Base-by-base conservation (phyloP, 2,888 invertebrate genomes). In the Macrophya alboannulata region DNA sequence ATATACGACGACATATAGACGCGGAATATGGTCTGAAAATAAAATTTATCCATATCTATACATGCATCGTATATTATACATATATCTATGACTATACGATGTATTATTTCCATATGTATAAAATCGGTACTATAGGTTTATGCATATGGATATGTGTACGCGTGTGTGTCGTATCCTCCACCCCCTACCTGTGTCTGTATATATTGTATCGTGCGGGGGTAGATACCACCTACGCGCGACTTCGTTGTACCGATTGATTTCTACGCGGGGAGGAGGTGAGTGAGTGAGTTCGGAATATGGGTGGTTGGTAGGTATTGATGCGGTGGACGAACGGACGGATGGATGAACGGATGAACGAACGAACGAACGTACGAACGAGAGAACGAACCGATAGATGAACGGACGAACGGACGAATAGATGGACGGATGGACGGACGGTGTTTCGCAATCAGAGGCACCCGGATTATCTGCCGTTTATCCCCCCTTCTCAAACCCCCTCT, bases 391-490 rank as follows among this genome's bases (percentile, higher is more conserved):
- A 74, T 45, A 17, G n/a, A 51, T 5, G 51, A n/a, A 55, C 55
- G 55, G 55, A 55, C 55, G 17, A 15, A 17, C 31, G 48, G 76
- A 77, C 76, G 51, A 45, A 74, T 25, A 43, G 72, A 4, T 45
- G 72, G 45, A 74, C 72, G 71, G 37, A 72, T 48, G 59, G 79
- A 79, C 59, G 59, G 79, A 79, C 62, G 81, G 81, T 81, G 81
- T 81, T 81, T 81, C 81, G 81, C 81, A 81, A 81, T 81, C 81
- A 81, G 81, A 81, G 81, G 62, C 81, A 81, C 59, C 81, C 81
- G 81, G 81, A 81, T 81, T 81, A 81, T 81, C 81, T 81, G 62
- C 81, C 81, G 81, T 81, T 81, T 81, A 81, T 81, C 81, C 81
- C 62, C 77, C 77, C 17, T 0, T 37, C 51, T 12, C 21, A 43